These are phyloP conservation scores for Monomorium pharaonis DNA, from an alignment of 1,140 invertebrate species.

Conservation along the genomic window DNA sequence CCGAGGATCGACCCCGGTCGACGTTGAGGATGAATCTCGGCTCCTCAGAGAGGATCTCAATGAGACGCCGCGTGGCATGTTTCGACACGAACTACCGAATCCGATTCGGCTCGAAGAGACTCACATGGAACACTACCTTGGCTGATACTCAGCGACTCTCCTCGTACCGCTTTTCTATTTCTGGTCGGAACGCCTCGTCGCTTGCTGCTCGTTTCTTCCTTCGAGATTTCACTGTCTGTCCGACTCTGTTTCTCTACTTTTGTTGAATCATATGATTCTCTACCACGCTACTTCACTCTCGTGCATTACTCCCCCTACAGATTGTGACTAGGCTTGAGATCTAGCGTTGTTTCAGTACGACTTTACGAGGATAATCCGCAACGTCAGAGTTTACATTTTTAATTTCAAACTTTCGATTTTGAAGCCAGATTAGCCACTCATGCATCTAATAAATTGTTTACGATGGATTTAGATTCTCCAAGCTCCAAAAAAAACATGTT, in stretches of 20 bases:
- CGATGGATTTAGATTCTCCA: not conserved
- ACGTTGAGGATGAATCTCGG: constrained; percentile 89
- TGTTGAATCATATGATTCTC: not conserved
- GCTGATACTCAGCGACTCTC: constrained; percentile 51
- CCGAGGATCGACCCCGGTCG: constrained; percentile 88
- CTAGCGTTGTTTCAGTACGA: not conserved
- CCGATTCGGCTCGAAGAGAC: not conserved
- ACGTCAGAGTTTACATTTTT: not conserved
- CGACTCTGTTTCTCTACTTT: constrained; percentile 4
- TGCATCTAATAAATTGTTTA: not conserved
- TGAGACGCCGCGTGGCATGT: constrained; percentile 74
- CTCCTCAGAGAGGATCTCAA: constrained; percentile 87
- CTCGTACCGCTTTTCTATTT: constrained; percentile 75
- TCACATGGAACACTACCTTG: constrained; percentile 60
- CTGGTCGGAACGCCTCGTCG: constrained; percentile 45
- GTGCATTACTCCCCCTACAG: not conserved
- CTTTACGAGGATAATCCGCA: not conserved
- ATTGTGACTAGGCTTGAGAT: not conserved
- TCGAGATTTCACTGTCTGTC: not conserved
- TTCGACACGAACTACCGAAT: not conserved
- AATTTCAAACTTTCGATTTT: not conserved
- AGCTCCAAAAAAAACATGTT: not conserved
- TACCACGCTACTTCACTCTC: not conserved
- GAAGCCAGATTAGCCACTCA: not conserved
- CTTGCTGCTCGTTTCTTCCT: constrained; percentile 17